A percentile compares a stretch with the other conserved stretches of the same genome.
Conservation (phyloP, 1,140 invertebrate species). For the Caenorhabditis latens region DNA sequence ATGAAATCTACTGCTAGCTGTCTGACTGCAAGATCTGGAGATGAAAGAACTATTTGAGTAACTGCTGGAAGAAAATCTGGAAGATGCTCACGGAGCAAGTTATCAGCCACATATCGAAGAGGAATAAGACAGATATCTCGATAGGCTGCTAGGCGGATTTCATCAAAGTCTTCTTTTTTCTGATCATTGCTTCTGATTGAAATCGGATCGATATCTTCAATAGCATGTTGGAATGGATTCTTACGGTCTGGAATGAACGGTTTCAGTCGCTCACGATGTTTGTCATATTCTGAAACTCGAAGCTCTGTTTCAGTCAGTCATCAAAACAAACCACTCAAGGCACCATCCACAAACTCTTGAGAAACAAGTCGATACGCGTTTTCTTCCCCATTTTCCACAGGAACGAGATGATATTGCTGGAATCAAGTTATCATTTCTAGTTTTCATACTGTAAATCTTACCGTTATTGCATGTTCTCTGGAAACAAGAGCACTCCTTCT, state of each 20-base stretch:
- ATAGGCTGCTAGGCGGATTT: conserved; percentile 34
- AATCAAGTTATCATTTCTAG: neutral
- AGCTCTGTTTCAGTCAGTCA: neutral
- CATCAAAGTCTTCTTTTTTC: conserved; percentile 49
- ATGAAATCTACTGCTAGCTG: conserved; percentile 45
- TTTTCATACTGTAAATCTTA: neutral
- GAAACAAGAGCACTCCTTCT: conserved; percentile 18
- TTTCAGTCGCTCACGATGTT: conserved; percentile 40
- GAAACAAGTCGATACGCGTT: conserved; percentile 39
- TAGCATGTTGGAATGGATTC: conserved; percentile 28
- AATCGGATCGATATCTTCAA: neutral
- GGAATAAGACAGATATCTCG: conserved; percentile 54
- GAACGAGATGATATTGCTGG: conserved; percentile 33
- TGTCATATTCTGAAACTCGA: conserved; percentile 48
- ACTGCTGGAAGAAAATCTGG: conserved; percentile 37
- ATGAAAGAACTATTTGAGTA: conserved; percentile 24
- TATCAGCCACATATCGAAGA: conserved; percentile 19
- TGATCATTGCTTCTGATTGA: neutral
- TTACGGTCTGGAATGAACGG: conserved; percentile 19
- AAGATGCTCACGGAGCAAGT: conserved; percentile 20
- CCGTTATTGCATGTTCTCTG: conserved; percentile 27
- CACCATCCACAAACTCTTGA: conserved; percentile 21
- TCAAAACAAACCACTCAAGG: neutral
- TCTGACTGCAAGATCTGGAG: conserved; percentile 56
- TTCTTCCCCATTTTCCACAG: conserved; percentile 29